Base-by-base conservation (phyloP, 2,797 vertebrate species). In the Tachyglossus aculeatus region DNA sequence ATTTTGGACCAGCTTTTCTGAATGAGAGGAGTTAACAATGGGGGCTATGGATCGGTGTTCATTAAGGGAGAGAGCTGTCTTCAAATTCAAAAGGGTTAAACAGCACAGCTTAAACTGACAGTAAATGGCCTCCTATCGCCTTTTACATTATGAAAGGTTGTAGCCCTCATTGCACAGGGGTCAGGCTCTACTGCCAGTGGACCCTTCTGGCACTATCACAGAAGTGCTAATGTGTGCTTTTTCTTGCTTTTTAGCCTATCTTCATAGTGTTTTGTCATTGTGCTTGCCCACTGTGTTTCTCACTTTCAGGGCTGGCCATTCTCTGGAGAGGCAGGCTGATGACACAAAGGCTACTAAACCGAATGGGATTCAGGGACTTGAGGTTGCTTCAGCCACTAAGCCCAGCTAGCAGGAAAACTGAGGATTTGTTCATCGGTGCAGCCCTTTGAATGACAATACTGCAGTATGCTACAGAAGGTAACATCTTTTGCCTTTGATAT, bases 201-300 rank as follows among this genome's bases (percentile, higher is more conserved):
- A 67, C 74, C 83, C 83, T 86, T 64, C 51, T 52, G 78, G 75
- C 88, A 13, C 77, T 78, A 1, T 88, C 81, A 44, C 61, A 21
- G n/a, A 86, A 82, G 86, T 93, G 93, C 91, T 95, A 92, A 94
- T 93, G 90, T 89, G 90, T 88, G 90, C 92, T 89, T 91, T 82
- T 93, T 91, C 88, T 84, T 60, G 63, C 82, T 68, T 80, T 82
- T 77, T 78, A 60, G 77, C 71, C 74, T 21, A 67, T 89, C 89
- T 82, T 56, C 63, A 75, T 87, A 81, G 82, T 48, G 66, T 89
- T 92, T 89, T 77, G 79, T 83, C 66, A 3, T 72, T 45, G 60
- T 78, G 60, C 74, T 80, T 77, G 59, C 67, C 76, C 81, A 71
- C 32, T 18, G 11, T 67, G 31, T 83, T 91, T 91, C 86, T 90